Evolutionary conservation across 2,113 vertebrate genomes (phyloP).

Genomic region (Phrynocephalus versicolor): DNA sequence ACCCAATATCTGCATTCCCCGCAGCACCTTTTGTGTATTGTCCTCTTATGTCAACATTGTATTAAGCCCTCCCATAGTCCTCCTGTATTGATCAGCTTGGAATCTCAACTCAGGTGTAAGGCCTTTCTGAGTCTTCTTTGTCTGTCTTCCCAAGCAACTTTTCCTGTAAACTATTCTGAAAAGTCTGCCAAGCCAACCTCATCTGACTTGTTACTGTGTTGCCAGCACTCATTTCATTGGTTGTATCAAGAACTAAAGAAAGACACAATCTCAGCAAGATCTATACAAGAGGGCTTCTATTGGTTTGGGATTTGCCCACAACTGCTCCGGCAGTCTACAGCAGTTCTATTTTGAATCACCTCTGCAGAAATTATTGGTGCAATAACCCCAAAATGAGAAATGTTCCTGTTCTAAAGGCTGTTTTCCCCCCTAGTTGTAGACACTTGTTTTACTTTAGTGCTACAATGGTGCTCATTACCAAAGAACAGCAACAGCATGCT

Average conservation of each 20-base stretch:
- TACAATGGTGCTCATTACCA: neutral
- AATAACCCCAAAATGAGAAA: neutral
- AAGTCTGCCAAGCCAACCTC: slow-evolving; percentile 17
- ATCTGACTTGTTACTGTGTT: slow-evolving; percentile 52
- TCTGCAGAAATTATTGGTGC: neutral
- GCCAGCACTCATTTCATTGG: slow-evolving; percentile 64
- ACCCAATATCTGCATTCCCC: slow-evolving; percentile 8
- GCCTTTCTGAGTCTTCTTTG: slow-evolving; percentile 46
- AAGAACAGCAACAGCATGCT: neutral
- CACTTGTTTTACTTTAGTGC: no score
- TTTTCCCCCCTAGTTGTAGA: no score
- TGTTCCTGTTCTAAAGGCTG: slow-evolving; percentile 11
- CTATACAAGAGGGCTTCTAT: slow-evolving; percentile 46
- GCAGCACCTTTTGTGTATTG: slow-evolving; percentile 34
- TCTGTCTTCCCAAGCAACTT: slow-evolving; percentile 45
- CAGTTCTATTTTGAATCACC: slow-evolving; percentile 21
- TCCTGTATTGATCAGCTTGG: slow-evolving; percentile 53
- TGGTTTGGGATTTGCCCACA: slow-evolving; percentile 40
- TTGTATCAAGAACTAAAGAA: slow-evolving; percentile 38
- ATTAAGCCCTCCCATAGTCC: no score
- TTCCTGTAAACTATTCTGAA: slow-evolving; percentile 49
- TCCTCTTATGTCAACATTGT: neutral
- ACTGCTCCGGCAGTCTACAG: slow-evolving; percentile 12
- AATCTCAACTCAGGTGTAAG: slow-evolving; percentile 46
- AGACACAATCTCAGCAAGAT: slow-evolving; percentile 21